Conservation (phyloP, 2,797 vertebrate species). For the Rhynchotus rufescens region DNA sequence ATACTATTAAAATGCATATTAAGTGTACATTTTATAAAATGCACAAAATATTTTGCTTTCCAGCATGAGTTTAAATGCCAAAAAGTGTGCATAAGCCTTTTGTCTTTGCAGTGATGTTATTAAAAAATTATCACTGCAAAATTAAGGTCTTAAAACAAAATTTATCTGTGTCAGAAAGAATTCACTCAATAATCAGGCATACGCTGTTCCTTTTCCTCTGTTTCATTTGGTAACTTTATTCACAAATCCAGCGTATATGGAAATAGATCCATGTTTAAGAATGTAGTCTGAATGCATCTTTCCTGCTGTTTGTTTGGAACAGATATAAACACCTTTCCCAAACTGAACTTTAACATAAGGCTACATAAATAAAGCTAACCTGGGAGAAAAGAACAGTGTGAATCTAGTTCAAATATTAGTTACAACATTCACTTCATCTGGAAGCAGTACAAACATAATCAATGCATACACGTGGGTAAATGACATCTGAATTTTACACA, state of each 20-base stretch:
- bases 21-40: not conserved
- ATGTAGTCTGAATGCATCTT: not conserved
- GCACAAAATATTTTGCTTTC: not conserved
- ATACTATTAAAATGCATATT: not conserved
- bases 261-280: not conserved
- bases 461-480: conserved; percentile 24
- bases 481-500: conserved; percentile 50
- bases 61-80: not conserved
- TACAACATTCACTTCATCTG: conserved; percentile 6
- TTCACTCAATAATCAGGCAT: not conserved
- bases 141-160: not conserved
- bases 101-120: not conserved
- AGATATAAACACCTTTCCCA: not conserved
- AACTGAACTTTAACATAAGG: not conserved
- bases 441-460: conserved; percentile 54
- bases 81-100: not conserved
- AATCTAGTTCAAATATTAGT: conserved; percentile 19
- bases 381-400: not conserved
- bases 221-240: not conserved
- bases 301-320: not conserved
- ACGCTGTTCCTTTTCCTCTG: not conserved
- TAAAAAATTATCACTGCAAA: not conserved
- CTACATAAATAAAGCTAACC: not conserved
- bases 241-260: not conserved
- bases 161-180: not conserved